Percentiles rank a stretch among this genome's conserved stretches.
Evolutionary conservation across 2,797 vertebrate species (phyloP).

Genomic region (Parambassis ranga): DNA sequence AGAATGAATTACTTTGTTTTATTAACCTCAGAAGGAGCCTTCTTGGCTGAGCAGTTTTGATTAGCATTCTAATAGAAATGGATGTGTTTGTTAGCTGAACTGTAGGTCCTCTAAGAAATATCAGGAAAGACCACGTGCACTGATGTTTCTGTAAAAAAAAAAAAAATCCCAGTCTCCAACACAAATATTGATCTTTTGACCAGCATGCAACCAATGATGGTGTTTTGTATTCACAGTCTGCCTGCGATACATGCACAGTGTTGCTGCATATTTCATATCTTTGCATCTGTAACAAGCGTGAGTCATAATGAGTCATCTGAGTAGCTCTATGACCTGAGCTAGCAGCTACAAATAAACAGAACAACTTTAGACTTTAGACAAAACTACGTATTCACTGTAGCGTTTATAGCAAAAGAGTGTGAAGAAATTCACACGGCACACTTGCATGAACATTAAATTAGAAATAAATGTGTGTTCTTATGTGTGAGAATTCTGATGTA

Average conservation of each 20-base stretch:
- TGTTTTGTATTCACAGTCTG: conserved; percentile 13
- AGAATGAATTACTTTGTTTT: conserved; percentile 12
- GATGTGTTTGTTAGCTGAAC: conserved; percentile 7
- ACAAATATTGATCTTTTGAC: neutral
- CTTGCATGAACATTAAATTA: conserved; percentile 62
- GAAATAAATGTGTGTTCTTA: conserved; percentile 55
- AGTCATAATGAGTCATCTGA: neutral
- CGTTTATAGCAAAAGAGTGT: conserved; percentile 27
- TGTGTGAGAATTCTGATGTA: conserved; percentile 59
- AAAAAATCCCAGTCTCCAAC: neutral
- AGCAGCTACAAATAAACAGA: conserved; percentile 28
- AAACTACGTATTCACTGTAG: conserved; percentile 22
- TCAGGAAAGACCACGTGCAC: neutral
- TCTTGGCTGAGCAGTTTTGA: neutral
- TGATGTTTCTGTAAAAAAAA: conserved; percentile 25
- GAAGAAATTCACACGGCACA: conserved; percentile 36
- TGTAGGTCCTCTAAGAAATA: neutral
- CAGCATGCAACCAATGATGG: neutral
- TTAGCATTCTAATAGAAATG: conserved; percentile 26
- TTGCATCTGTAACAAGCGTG: neutral
- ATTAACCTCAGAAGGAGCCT: neutral
- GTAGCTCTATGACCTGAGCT: conserved; percentile 3
- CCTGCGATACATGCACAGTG: conserved; percentile 6
- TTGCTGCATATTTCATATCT: conserved; percentile 16
- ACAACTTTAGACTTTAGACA: conserved; percentile 4